phyloP scores from a whole-genome alignment of 2,888 invertebrate genomes.

The Drosophila tripunctata region DNA sequence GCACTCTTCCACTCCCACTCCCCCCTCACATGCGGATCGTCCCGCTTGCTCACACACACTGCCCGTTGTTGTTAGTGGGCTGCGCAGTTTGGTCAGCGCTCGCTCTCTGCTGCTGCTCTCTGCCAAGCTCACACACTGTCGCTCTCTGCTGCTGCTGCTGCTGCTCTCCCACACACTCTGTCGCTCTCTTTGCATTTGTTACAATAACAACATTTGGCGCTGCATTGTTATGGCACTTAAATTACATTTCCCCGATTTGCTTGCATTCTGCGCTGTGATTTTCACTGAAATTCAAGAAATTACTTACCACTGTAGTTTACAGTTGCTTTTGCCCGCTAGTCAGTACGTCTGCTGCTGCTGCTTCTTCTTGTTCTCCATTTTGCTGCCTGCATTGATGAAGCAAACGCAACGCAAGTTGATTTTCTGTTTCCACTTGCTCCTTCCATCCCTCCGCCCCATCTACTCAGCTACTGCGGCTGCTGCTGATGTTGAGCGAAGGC shows the following conservation, averaged over 20 bases:
- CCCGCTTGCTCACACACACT: not conserved
- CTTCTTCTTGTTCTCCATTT: constrained; percentile 8
- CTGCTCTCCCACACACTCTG: not conserved
- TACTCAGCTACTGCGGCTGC: constrained; percentile 3
- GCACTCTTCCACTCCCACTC: not conserved
- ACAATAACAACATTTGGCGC: constrained; percentile 48
- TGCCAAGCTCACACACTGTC: too few relatives aligned
- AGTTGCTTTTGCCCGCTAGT: constrained; percentile 24
- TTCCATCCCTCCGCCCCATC: constrained; percentile 7
- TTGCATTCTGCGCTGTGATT: constrained; percentile 47
- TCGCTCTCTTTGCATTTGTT: constrained; percentile 30
- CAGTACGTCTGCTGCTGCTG: not conserved
- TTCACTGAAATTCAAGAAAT: constrained; percentile 38
- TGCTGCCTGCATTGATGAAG: constrained; percentile 66
- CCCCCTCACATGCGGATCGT: not conserved
- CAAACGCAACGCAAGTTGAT: constrained; percentile 50
- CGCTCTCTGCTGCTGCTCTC: constrained; percentile 10
- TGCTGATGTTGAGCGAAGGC: constrained; percentile 33
- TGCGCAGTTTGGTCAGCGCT: constrained; percentile 35
- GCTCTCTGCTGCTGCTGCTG: too few relatives aligned
- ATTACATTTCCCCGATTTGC: constrained; percentile 53
- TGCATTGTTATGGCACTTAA: constrained; percentile 55
- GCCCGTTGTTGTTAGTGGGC: constrained; percentile 44
- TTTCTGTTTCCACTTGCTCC: constrained; percentile 17
- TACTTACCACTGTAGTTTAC: constrained; percentile 24